These are phyloP conservation scores for Drosophila burlai DNA, from an alignment of 1,140 invertebrate species.

Conservation along the genomic window DNA sequence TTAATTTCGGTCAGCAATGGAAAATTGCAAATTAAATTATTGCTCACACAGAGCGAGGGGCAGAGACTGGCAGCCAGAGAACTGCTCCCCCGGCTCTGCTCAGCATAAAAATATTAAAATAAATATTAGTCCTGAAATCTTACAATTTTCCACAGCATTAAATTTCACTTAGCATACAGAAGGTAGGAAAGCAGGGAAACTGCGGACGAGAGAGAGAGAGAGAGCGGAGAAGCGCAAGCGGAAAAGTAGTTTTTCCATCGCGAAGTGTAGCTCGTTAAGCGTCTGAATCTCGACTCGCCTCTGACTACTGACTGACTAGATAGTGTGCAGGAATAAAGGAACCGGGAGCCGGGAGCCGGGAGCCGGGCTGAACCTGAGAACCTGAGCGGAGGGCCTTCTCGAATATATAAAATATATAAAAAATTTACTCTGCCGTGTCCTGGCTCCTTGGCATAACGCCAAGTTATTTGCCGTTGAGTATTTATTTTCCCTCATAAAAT, in stretches of 20 bases:
- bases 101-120: slow-evolving; percentile 59
- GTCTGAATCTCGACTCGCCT: slow-evolving; percentile 47
- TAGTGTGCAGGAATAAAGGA: slow-evolving; percentile 8
- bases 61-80: neutral
- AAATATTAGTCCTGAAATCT: slow-evolving; percentile 69
- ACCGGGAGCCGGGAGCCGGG: neutral
- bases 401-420: neutral
- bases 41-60: slow-evolving; percentile 20
- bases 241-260: slow-evolving; percentile 41
- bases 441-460: neutral
- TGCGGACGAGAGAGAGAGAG: neutral
- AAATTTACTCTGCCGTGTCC: neutral
- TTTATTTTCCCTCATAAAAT: neutral
- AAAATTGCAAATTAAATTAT: slow-evolving; percentile 69
- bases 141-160: slow-evolving; percentile 76
- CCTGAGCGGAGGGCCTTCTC: neutral
- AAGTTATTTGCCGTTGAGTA: too few relatives aligned
- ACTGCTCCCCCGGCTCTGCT: neutral
- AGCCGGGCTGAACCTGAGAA: neutral
- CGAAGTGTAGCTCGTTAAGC: slow-evolving; percentile 60
- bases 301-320: slow-evolving; percentile 42
- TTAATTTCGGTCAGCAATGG: slow-evolving; percentile 46
- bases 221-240: slow-evolving; percentile 5
- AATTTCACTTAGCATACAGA: slow-evolving; percentile 71
- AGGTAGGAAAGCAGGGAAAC: slow-evolving; percentile 20